Conservation (phyloP, 2,888 invertebrate species). For the Eupeodes luniger region DNA sequence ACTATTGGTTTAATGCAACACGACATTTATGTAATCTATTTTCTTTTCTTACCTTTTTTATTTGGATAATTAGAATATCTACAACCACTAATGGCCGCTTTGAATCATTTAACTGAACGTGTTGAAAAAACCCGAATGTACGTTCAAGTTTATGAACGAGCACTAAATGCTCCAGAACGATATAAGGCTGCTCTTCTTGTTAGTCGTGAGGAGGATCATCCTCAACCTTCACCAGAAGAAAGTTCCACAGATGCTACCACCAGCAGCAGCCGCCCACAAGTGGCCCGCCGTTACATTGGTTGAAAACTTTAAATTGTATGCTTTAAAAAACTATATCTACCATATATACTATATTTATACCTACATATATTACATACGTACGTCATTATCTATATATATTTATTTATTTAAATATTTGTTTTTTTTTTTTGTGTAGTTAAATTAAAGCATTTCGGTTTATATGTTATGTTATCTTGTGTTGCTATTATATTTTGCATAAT, state of each 20-base stretch:
- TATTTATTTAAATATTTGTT: neutral
- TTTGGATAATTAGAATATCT: slow-evolving; percentile 31
- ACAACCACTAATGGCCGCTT: slow-evolving; percentile 30
- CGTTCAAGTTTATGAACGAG: slow-evolving; percentile 49
- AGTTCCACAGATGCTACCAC: neutral
- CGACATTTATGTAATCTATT: too few relatives aligned
- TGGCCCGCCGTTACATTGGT: slow-evolving; percentile 61
- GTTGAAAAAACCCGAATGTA: slow-evolving; percentile 55
- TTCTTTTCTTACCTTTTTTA: neutral
- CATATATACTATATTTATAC: neutral
- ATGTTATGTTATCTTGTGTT: neutral
- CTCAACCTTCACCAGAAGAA: neutral
- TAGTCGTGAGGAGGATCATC: neutral
- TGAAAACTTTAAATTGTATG: neutral
- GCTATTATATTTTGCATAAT: neutral
- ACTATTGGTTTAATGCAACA: too few relatives aligned
- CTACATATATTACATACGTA: neutral
- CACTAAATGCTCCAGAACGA: slow-evolving; percentile 1
- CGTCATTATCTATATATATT: neutral
- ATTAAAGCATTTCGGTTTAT: neutral
- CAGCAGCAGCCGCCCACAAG: neutral
- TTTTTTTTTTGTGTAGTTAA: neutral
- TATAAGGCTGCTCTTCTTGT: neutral
- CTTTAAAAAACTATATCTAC: neutral
- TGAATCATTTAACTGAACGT: slow-evolving; percentile 37